phyloP scores from a whole-genome alignment of 2,797 vertebrate species.

The Meda fulgida region DNA sequence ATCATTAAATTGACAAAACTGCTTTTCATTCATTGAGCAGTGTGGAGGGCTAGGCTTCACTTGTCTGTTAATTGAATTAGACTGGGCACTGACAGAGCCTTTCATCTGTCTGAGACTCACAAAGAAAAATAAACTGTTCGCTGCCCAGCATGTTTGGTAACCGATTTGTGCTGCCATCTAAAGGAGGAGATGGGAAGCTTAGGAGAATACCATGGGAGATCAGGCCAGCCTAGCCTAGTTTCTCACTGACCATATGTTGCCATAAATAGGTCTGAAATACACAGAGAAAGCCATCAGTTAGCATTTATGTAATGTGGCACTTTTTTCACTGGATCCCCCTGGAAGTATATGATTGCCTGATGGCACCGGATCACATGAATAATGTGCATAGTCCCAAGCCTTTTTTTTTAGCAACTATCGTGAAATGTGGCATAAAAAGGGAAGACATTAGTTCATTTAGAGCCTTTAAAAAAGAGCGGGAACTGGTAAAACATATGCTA shows the following conservation, averaged over 20 bases:
- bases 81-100: conserved; percentile 28
- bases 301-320: not conserved
- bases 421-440: not conserved
- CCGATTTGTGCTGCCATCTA: conserved; percentile 39
- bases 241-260: not conserved
- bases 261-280: not conserved
- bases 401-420: not conserved
- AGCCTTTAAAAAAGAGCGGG: not conserved
- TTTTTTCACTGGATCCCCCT: not conserved
- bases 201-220: not conserved
- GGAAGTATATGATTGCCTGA: not conserved
- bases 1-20: conserved; percentile 19
- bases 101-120: conserved; percentile 16
- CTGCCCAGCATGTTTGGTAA: not conserved
- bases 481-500: not conserved
- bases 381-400: not conserved
- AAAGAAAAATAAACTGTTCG: conserved; percentile 12
- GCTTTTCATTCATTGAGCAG: not conserved
- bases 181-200: conserved; percentile 19
- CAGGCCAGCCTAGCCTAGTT: not conserved
- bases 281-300: not conserved
- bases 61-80: conserved; percentile 48
- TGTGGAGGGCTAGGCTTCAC: conserved; percentile 20
- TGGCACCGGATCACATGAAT: not conserved
- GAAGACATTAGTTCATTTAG: not conserved